A percentile compares a stretch with the other conserved stretches of the same genome.
These are phyloP conservation scores for Hypomesus transpacificus DNA, from an alignment of 2,113 vertebrate genomes.

Conservation along the genomic window DNA sequence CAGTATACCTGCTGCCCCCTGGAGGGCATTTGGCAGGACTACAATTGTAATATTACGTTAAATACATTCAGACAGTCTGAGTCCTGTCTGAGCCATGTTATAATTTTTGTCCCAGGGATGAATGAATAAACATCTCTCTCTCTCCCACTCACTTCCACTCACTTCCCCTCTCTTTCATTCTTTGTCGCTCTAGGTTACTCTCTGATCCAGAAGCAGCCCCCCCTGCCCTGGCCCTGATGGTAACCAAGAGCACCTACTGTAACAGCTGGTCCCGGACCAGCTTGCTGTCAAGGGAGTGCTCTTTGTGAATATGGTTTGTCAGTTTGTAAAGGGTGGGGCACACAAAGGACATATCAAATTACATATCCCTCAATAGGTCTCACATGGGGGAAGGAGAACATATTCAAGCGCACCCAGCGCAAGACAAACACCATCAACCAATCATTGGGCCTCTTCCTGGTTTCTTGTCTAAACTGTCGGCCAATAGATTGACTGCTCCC, in stretches of 20 bases:
- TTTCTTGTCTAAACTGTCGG: not conserved
- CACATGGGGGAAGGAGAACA: conserved; percentile 15
- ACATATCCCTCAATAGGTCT: conserved; percentile 38
- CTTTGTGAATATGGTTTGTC: conserved; percentile 24
- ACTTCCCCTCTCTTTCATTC: not conserved
- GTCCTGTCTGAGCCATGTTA: not conserved
- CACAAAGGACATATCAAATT: conserved; percentile 59
- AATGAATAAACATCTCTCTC: conserved; percentile 16
- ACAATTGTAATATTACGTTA: no score
- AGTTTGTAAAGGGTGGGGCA: conserved; percentile 27
- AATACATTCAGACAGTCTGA: not conserved
- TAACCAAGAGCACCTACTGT: not conserved
- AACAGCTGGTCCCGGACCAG: not conserved
- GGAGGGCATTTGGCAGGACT: no score
- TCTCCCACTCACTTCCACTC: not conserved
- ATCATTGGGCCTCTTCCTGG: not conserved
- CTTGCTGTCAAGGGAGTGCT: not conserved
- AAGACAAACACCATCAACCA: not conserved
- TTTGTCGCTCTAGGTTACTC: not conserved
- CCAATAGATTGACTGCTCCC: not conserved
- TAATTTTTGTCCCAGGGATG: conserved; percentile 5
- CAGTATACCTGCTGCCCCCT: no score
- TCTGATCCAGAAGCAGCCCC: not conserved
- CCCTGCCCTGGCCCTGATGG: not conserved
- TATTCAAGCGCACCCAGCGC: not conserved